Base-by-base conservation (phyloP, 2,888 invertebrate genomes). In the Gisinianus flammeolus region DNA sequence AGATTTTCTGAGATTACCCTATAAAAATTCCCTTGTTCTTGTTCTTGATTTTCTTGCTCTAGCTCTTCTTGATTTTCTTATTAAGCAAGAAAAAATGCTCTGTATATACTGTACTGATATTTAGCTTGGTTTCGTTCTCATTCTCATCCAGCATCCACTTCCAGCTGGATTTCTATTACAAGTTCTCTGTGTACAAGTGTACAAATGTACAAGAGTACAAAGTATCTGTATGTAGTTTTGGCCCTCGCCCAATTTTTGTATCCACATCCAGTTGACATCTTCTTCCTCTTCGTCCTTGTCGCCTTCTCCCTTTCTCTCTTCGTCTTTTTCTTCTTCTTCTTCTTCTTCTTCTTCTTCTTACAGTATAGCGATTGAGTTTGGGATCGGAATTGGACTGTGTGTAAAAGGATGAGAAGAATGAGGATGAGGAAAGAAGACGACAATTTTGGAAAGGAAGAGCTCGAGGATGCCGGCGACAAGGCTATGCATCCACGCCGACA, bases 201-300 rank as follows among this genome's bases (percentile, higher is more conserved):
- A n/a, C 3, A 19, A n/a, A 26, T 64, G 62, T 24, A 24, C 26
- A 24, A 12, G 62, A 26, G 71, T 19, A 69, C 67, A 52, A 35
- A 30, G 62, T 77, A 28, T 74, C 35, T 80, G 78, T 78, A 70
- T 76, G 62, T 62, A 28, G 24, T 26, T 26, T 79, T 83, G 83
- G 83, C 83, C 79, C 56, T 72, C 71, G 64, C 56, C 83, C 83
- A 83, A 81, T 71, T 73, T 78, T 77, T 80, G 58, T 76, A 80
- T 78, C 22, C n/a, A 72, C 52, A 75, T 68, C 76, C 76, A 76
- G 81, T 81, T 83, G 81, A 83, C 81, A 81, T 79, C 81, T 80
- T 79, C 80, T 79, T 79, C 80, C 79, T 79, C 73, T 52, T 62
- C 70, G 64, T 70, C 69, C 73, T 26, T 68, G 33, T 78, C 79